Evolutionary conservation across 2,113 vertebrate genomes (phyloP).

Genomic region (Sebastes fasciatus): DNA sequence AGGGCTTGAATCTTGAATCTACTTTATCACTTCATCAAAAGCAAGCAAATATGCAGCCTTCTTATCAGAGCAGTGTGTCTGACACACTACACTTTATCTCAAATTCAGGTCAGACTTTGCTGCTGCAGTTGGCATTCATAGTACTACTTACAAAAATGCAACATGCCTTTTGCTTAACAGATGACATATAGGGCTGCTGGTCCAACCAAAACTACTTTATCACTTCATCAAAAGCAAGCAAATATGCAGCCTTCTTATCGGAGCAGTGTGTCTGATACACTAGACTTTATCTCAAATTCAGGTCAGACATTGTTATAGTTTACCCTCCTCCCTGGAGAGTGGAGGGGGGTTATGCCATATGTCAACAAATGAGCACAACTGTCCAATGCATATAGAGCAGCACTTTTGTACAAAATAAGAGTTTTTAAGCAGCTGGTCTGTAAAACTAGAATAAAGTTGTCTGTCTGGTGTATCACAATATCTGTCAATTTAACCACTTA

Average conservation of each 20-base stretch:
- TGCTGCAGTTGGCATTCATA: slow-evolving; percentile 5
- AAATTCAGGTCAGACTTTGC: background rate
- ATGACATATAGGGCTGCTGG: background rate
- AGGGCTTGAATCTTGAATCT: too few species aligned
- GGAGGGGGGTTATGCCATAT: slow-evolving; percentile 75
- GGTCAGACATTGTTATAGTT: slow-evolving; percentile 77
- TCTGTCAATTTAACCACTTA: too few species aligned
- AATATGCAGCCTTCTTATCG: slow-evolving; percentile 22
- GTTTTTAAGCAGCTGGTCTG: background rate
- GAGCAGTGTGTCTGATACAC: slow-evolving; percentile 32
- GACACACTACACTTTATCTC: too few species aligned
- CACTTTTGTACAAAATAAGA: background rate
- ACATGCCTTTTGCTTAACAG: background rate
- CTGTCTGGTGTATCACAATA: too few species aligned
- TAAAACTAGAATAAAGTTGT: too few species aligned
- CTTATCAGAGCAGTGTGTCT: too few species aligned
- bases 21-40: too few species aligned
- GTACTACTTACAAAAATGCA: slow-evolving; percentile 2
- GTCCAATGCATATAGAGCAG: background rate
- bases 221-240: slow-evolving; percentile 21
- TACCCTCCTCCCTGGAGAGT: slow-evolving; percentile 53
- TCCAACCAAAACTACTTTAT: slow-evolving; percentile 15
- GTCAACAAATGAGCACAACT: slow-evolving; percentile 60
- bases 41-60: too few species aligned
- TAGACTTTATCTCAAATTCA: slow-evolving; percentile 70